Base-by-base conservation (phyloP, 2,797 vertebrate genomes). In the Coilia nasus region DNA sequence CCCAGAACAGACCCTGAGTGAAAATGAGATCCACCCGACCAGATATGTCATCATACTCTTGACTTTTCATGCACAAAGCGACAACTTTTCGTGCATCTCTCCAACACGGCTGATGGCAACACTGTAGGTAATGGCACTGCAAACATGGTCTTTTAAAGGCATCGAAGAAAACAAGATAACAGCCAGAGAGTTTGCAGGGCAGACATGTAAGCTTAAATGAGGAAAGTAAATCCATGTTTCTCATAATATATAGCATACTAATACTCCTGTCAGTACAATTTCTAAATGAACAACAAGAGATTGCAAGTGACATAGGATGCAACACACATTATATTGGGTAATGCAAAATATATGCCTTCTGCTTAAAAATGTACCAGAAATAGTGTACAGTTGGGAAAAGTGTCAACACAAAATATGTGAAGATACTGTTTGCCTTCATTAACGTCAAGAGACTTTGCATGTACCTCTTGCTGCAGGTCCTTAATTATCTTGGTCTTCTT, bases 401-500 rank as follows among this genome's bases (percentile, higher is more conserved):
- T 64, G n/a, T 64, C 60, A 2, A 25, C 4, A 2, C 2, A 54
- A 14, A 10, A 35, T 71, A 7, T 31, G 64, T 41, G 15, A 35
- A 75, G 67, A 75, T 17, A 75, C 28, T 35, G 14, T 25, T 41
- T 19, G 17, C n/a, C 71, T 10, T 3, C 9, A 23, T 15, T 78
- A 44, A 35, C 71, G 15, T 19, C 71, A 17, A 9, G 71, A 44
- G 71, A 78, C 15, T 78, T 41, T 19, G 71, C n/a, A 31, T 12
- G 47, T 88, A 99, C 98, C 97, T 99, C 98, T 14, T 98, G 98
- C 89, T 99, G 98, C 83, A 99, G 95, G 93, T 99, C 98, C 90
- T 98, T 97, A 89, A 99, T 98, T 93, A 99, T 98, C 96, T 97
- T 99, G 89, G 92, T 98, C 90, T 99, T 99, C 91, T 97, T 98